Conservation (phyloP, 2,888 invertebrate genomes). For the Trachelus troglodyta region DNA sequence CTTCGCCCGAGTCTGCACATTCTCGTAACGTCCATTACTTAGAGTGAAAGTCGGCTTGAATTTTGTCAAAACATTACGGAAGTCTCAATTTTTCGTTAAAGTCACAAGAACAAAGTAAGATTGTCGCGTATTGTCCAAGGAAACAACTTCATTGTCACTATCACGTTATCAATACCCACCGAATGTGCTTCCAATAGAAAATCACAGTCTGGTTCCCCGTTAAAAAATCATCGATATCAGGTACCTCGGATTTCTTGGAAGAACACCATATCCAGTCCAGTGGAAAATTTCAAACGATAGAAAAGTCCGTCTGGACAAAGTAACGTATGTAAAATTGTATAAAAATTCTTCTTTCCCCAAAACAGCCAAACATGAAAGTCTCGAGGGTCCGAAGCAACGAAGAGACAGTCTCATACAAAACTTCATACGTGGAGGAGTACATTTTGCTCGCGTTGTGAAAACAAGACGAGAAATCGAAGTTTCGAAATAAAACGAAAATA, state of each 20-base stretch:
- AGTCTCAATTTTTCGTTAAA: neutral
- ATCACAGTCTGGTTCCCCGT: neutral
- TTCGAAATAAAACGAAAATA: neutral
- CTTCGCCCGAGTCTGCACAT: neutral
- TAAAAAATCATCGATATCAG: neutral
- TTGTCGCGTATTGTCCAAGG: neutral
- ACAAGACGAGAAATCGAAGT: neutral
- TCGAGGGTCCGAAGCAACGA: neutral
- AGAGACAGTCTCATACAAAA: neutral
- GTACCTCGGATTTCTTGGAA: neutral
- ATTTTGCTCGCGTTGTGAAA: neutral
- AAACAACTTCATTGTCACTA: neutral
- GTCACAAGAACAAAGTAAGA: neutral
- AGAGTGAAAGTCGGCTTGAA: neutral
- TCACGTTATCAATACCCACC: neutral
- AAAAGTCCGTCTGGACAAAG: neutral
- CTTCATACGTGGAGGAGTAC: neutral
- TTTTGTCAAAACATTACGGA: neutral
- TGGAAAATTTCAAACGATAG: neutral
- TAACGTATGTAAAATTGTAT: neutral
- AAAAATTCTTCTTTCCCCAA: neutral
- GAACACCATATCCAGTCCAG: neutral
- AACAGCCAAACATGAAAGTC: neutral
- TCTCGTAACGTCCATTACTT: neutral
- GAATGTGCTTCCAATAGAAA: neutral